phyloP scores from a whole-genome alignment of 2,113 vertebrate species.

The Kryptolebias marmoratus region DNA sequence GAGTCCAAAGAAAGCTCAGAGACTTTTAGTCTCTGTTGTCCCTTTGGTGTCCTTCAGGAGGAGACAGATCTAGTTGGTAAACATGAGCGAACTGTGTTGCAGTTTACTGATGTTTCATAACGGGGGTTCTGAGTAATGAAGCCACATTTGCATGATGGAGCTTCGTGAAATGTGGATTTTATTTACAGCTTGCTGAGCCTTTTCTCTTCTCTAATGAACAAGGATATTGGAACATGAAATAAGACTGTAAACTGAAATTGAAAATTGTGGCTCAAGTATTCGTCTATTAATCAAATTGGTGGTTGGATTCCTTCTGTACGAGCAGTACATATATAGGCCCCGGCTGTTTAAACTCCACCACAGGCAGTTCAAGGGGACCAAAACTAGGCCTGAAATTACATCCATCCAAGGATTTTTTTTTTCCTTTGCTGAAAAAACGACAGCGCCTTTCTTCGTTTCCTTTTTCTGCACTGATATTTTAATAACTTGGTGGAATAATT shows the following conservation, averaged over 20 bases:
- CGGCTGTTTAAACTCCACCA: background rate
- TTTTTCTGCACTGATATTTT: background rate
- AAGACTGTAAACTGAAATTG: background rate
- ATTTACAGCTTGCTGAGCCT: background rate
- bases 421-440: background rate
- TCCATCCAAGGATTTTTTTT: background rate
- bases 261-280: background rate
- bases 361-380: background rate
- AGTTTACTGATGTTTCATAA: slow-evolving; percentile 38
- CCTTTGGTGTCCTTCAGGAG: slow-evolving; percentile 53
- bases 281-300: background rate
- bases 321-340: background rate
- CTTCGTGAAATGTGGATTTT: slow-evolving; percentile 5
- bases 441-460: background rate
- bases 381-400: background rate
- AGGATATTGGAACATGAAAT: background rate
- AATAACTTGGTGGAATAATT: slow-evolving; percentile 1
- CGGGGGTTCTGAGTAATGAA: background rate
- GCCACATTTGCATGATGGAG: slow-evolving; percentile 11
- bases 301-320: background rate
- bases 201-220: background rate
- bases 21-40: slow-evolving; percentile 32
- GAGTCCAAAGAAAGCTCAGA: slow-evolving; percentile 36
- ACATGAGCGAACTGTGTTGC: slow-evolving; percentile 29
- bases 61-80: slow-evolving; percentile 44